Conservation (phyloP, 2,113 vertebrate genomes). For the Lamprologus callipterus region DNA sequence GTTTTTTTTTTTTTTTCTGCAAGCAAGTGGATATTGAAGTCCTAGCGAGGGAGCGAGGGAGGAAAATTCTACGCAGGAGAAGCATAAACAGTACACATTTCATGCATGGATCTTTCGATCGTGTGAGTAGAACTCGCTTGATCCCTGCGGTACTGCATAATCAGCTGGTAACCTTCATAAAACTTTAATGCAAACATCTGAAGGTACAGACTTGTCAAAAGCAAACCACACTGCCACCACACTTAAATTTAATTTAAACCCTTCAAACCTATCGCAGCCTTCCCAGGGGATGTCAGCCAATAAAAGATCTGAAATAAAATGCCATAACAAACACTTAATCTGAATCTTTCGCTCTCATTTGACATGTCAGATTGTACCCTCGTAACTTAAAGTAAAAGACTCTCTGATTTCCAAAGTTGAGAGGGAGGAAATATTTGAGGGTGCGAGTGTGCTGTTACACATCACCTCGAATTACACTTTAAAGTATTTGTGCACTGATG, state of each 20-base stretch:
- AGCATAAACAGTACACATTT: background rate
- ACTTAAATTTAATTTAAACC: conserved; percentile 9
- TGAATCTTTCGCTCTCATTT: background rate
- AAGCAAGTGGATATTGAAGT: background rate
- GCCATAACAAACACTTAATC: background rate
- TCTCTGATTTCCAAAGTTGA: background rate
- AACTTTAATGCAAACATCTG: conserved; percentile 24
- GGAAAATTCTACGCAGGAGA: background rate
- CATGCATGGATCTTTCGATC: background rate
- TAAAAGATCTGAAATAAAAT: background rate
- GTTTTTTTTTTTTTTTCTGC: background rate
- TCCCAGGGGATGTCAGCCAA: background rate
- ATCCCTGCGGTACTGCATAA: conserved; percentile 19
- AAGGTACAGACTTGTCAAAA: conserved; percentile 10
- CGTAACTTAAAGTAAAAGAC: background rate
- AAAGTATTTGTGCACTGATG: background rate
- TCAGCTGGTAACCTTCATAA: conserved; percentile 39
- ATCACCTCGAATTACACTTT: background rate
- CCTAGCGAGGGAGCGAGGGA: background rate
- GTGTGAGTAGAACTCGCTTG: background rate
- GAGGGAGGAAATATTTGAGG: background rate
- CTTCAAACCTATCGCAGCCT: conserved; percentile 1
- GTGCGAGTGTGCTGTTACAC: background rate
- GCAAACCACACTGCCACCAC: background rate
- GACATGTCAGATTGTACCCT: background rate